Base-by-base conservation (phyloP, 2,113 vertebrate species). In the Corythornis cristatus region DNA sequence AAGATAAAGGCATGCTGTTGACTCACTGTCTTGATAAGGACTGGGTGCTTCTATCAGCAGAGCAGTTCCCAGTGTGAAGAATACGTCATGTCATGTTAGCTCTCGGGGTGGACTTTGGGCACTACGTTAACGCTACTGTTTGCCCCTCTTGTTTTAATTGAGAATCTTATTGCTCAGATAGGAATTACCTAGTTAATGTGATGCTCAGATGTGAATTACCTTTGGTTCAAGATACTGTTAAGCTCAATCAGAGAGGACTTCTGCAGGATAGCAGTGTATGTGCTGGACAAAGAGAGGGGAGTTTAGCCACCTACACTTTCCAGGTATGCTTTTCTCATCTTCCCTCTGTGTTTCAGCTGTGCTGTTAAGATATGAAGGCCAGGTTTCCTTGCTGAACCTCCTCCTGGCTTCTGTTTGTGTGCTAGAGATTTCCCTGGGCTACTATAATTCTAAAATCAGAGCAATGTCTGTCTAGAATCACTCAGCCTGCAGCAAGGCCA, bases 381-480 rank as follows among this genome's bases (percentile, higher is more conserved):
- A 28, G 1, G 7, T 53, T 51, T 78, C 31, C 51, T 54, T 66
- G 33, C n/a, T 8, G 28, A 91, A 15, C 18, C 25, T 54, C 14
- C 67, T 73, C 46, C 75, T 73, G 45, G 21, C 42, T 77, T 88
- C 82, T n/a, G 21, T 15, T 25, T 42, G 31, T 0, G 0, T 25
- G 33, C 37, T 14, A n/a, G 7, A 71, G 28, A 29, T 67, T 28
- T 92, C 81, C 51, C 42, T 26, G 3, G 4, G 15, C 48, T 43
- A 28, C 18, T 37, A 67, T 16, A 56, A 3, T 77, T 57, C 6
- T 7, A 43, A 46, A 33, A 22, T 18, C 19, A 43, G 58, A 35
- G 17, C 31, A 8, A 9, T 0, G 1, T 8, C 21, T n/a, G 15
- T 3, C 51, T 19, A 4, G 58, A 15, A 51, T 3, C 37, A 15